phyloP scores from a whole-genome alignment of 2,797 vertebrate species.

The Enteromius radiatus region DNA sequence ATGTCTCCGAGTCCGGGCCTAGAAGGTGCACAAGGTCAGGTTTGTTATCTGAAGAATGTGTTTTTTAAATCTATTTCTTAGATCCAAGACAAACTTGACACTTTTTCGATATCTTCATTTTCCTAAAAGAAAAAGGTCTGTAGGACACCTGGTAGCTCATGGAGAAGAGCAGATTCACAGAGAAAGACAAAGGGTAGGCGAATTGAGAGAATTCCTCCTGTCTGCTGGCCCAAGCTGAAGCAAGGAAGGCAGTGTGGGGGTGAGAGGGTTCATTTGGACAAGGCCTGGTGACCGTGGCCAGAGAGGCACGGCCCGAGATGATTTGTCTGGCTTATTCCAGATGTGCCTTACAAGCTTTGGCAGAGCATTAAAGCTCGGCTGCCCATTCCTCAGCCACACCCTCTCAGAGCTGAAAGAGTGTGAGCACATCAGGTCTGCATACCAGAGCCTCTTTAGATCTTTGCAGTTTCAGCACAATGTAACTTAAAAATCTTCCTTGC shows the following conservation, averaged over 20 bases:
- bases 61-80: neutral
- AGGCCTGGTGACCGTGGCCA: conserved; percentile 37
- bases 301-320: conserved; percentile 31
- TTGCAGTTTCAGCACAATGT: conserved; percentile 17
- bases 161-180: neutral
- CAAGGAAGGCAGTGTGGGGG: conserved; percentile 28
- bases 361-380: conserved; percentile 36
- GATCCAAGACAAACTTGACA: neutral
- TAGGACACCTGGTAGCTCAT: neutral
- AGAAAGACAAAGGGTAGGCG: conserved; percentile 22
- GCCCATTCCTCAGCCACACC: conserved; percentile 41
- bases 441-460: conserved; percentile 25
- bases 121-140: neutral
- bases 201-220: conserved; percentile 51
- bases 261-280: conserved; percentile 58
- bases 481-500: conserved; percentile 20
- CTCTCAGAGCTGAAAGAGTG: conserved; percentile 23
- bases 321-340: conserved; percentile 41
- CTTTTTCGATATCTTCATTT: neutral
- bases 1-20: neutral
- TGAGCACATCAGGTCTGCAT: conserved; percentile 39
- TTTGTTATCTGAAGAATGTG: neutral
- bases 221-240: conserved; percentile 47
- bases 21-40: conserved; percentile 7
- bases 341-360: conserved; percentile 45